A percentile compares a stretch with the other conserved stretches of the same genome.
Conservation (phyloP, 2,113 vertebrate species). For the Microtus richardsoni region DNA sequence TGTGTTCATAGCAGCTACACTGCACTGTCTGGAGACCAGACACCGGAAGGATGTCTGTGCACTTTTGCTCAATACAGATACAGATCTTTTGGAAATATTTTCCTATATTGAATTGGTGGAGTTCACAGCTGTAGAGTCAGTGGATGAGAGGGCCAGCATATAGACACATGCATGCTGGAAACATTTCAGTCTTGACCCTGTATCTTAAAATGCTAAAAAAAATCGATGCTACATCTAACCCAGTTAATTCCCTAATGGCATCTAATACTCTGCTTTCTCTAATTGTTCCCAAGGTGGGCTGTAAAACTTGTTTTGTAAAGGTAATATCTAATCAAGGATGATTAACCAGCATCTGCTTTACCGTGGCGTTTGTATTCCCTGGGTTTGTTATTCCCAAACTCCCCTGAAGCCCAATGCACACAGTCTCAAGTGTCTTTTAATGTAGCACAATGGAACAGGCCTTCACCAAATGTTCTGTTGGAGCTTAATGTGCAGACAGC, state of each 20-base stretch:
- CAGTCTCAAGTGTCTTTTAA: not conserved
- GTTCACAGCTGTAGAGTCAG: too few species aligned
- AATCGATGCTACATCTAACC: rapidly evolving
- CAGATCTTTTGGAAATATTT: not conserved
- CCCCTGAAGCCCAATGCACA: not conserved
- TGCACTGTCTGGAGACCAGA: not conserved
- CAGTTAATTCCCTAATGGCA: not conserved
- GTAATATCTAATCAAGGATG: not conserved
- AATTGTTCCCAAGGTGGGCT: not conserved
- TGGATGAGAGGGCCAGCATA: not conserved
- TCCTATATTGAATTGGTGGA: not conserved
- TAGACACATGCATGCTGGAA: not conserved
- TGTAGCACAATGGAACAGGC: not conserved
- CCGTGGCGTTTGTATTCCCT: not conserved
- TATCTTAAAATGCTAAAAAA: not conserved
- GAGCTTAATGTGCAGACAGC: not conserved
- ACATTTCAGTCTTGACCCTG: not conserved
- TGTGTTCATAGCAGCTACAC: not conserved
- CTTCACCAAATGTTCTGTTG: not conserved
- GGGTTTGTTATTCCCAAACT: not conserved
- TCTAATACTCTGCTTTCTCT: not conserved
- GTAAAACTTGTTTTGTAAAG: not conserved
- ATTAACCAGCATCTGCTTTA: not conserved
- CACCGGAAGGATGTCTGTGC: too few species aligned
- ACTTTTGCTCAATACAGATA: not conserved